A percentile compares a stretch with the other conserved stretches of the same genome.
Evolutionary conservation across 2,888 invertebrate genomes (phyloP).

Genomic region (Rhagophthalmus giganteus): DNA sequence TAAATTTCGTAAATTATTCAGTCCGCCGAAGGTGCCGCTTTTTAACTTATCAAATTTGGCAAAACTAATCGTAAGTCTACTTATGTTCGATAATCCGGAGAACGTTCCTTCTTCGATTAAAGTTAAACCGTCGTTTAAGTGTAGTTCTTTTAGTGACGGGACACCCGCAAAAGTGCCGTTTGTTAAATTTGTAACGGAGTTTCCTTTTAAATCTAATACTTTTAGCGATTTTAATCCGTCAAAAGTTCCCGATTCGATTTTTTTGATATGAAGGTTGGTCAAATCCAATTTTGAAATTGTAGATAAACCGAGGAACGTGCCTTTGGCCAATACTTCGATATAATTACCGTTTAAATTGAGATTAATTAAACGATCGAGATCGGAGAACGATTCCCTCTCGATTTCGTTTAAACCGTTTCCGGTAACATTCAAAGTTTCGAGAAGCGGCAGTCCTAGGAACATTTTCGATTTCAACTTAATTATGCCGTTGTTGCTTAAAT

Average conservation of each 20-base stretch:
- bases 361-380: background rate
- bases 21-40: conserved; percentile 5
- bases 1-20: background rate
- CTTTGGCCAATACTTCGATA: conserved; percentile 1
- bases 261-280: background rate
- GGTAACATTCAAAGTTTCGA: background rate
- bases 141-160: background rate
- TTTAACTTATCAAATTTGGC: background rate
- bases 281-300: conserved; percentile 1
- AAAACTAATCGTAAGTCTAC: background rate
- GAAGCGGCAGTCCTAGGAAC: background rate
- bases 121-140: conserved; percentile 7
- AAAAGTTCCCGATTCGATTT: conserved; percentile 9
- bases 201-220: conserved; percentile 10
- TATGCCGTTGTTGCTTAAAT: background rate
- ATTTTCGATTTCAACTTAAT: background rate
- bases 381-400: conserved; percentile 1
- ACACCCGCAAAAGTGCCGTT: conserved; percentile 7
- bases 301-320: conserved; percentile 14
- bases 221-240: conserved; percentile 2
- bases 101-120: conserved; percentile 4
- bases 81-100: background rate
- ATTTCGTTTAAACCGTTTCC: background rate
- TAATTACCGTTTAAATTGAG: conserved; percentile 8
- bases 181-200: conserved; percentile 4